Conservation (phyloP, 2,113 vertebrate genomes). For the Carassius gibelio region DNA sequence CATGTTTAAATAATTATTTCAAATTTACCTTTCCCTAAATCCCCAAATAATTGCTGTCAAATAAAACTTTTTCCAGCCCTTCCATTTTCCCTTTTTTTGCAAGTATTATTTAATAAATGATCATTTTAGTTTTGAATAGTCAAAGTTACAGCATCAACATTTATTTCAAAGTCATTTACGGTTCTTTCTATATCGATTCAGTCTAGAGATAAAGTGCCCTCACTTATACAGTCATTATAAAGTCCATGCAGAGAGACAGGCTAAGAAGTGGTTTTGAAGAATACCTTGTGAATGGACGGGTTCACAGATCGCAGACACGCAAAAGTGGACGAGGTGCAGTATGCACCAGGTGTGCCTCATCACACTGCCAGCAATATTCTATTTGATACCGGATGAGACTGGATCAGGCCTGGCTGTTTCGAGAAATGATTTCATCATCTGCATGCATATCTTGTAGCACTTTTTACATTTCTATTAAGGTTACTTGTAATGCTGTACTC, state of each 20-base stretch:
- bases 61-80: not conserved
- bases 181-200: not conserved
- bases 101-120: not conserved
- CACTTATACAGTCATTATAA: not conserved
- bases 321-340: conserved; percentile 2
- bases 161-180: not conserved
- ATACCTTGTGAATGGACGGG: not conserved
- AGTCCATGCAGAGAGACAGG: not conserved
- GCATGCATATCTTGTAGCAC: not conserved
- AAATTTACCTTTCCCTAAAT: not conserved
- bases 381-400: not conserved
- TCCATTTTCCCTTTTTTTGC: not conserved
- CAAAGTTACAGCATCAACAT: not conserved
- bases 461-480: not conserved
- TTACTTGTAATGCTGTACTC: not conserved
- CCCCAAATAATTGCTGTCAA: not conserved
- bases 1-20: not conserved
- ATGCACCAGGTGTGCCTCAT: not conserved
- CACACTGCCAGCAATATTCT: not conserved
- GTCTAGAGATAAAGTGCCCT: not conserved
- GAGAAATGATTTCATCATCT: not conserved
- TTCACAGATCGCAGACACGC: not conserved
- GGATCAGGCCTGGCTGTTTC: not conserved
- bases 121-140: not conserved
- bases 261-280: conserved; percentile 11